Evolutionary conservation across 2,888 invertebrate genomes (phyloP).

Genomic region (Trissolcus japonicus): DNA sequence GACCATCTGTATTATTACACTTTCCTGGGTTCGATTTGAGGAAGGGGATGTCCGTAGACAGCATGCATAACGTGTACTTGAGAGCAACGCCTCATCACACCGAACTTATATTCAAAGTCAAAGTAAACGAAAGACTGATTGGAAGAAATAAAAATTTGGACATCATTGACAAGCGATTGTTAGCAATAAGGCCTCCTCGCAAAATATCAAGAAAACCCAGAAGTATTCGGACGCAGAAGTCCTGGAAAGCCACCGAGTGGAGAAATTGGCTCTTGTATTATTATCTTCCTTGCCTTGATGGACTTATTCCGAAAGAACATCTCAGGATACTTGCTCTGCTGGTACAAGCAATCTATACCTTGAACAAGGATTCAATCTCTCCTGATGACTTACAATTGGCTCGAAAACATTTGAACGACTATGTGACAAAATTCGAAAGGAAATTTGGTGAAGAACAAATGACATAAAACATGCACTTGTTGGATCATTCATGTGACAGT

Average conservation of each 20-base stretch:
- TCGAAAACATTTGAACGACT: neutral
- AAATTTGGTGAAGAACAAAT: slow-evolving; percentile 9
- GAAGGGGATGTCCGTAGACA: slow-evolving; percentile 9
- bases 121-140: neutral
- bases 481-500: slow-evolving; percentile 11
- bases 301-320: neutral
- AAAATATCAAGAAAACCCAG: slow-evolving; percentile 6
- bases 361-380: slow-evolving; percentile 1
- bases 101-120: neutral
- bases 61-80: slow-evolving; percentile 12
- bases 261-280: slow-evolving; percentile 29
- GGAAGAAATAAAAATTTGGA: neutral
- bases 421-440: neutral
- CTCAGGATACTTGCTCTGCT: neutral
- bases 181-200: slow-evolving; percentile 8
- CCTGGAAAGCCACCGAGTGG: slow-evolving; percentile 25
- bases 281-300: slow-evolving; percentile 8
- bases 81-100: neutral
- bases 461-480: slow-evolving; percentile 20
- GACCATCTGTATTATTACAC: neutral
- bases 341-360: slow-evolving; percentile 4
- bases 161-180: slow-evolving; percentile 8
- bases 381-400: neutral
- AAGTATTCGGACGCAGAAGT: slow-evolving; percentile 3
- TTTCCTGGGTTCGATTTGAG: slow-evolving; percentile 1